Percentiles rank a stretch among this genome's conserved stretches.
Conservation (phyloP, 92 coral and sea anemone species). For the Pocillopora grandis region DNA sequence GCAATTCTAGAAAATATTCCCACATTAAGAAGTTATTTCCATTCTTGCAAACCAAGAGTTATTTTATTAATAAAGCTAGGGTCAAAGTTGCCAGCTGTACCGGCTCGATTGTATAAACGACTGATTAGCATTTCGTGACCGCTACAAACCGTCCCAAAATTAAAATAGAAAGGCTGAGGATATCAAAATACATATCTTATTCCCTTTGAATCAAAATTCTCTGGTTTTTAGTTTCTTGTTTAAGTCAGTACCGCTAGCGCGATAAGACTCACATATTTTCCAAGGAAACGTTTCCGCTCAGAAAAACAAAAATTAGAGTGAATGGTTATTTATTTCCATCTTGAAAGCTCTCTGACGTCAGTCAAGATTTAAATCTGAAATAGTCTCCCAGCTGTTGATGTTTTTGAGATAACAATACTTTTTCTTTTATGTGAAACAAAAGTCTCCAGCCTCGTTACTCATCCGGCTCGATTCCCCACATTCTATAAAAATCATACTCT, state of each 20-base stretch:
- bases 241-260: neutral
- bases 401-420: neutral
- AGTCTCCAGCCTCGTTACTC: slow-evolving; percentile 13
- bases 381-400: neutral
- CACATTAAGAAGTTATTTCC: no score
- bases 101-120: no score
- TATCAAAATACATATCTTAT: no score
- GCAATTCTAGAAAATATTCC: no score
- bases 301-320: neutral
- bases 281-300: neutral
- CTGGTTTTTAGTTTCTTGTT: no score
- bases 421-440: neutral
- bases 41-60: no score
- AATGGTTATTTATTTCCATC: neutral
- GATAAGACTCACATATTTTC: neutral
- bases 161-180: no score
- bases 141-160: no score
- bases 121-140: no score
- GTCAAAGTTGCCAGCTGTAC: no score
- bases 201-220: no score
- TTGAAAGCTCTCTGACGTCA: slow-evolving; percentile 2
- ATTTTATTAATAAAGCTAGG: no score
- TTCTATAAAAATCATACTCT: slow-evolving; percentile 84
- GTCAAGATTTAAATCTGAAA: neutral
- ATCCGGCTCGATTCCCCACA: slow-evolving; percentile 92